Evolutionary conservation across 2,888 invertebrate genomes (phyloP).

Genomic region (Sepioteuthis lessoniana): DNA sequence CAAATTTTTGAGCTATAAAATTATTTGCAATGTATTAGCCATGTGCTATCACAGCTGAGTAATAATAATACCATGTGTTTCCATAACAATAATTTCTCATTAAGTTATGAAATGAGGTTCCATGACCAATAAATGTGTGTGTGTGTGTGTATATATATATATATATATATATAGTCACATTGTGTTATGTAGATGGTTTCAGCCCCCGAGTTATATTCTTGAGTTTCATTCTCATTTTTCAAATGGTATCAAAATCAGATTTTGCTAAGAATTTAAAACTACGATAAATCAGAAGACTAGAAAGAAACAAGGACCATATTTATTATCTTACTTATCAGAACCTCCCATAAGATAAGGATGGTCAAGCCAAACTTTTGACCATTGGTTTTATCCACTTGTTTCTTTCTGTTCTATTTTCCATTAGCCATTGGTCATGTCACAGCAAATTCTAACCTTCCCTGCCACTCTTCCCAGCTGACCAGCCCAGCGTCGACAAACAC

Average conservation of each 20-base stretch:
- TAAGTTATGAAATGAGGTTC: too few relatives aligned
- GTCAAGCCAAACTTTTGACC: background rate
- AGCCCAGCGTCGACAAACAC: background rate
- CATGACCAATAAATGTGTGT: too few relatives aligned
- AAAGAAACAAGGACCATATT: background rate
- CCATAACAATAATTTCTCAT: too few relatives aligned
- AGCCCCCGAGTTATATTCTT: too few relatives aligned
- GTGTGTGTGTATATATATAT: background rate
- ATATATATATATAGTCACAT: too few relatives aligned
- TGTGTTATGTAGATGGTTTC: background rate
- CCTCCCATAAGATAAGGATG: background rate
- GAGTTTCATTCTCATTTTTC: too few relatives aligned
- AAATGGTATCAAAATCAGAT: too few relatives aligned
- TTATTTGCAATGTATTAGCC: too few relatives aligned
- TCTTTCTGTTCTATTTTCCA: background rate
- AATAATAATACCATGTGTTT: too few relatives aligned
- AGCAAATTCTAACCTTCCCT: background rate
- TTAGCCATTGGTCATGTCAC: background rate
- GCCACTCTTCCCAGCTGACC: background rate
- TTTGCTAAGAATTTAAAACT: too few relatives aligned
- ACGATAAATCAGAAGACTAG: background rate
- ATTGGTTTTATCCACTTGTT: background rate
- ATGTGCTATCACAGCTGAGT: too few relatives aligned
- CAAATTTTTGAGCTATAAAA: too few relatives aligned
- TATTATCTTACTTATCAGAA: background rate